A percentile compares a stretch with the other conserved stretches of the same genome.
These are phyloP conservation scores for Tachyglossus aculeatus DNA, from an alignment of 2,797 vertebrate species.

Conservation along the genomic window DNA sequence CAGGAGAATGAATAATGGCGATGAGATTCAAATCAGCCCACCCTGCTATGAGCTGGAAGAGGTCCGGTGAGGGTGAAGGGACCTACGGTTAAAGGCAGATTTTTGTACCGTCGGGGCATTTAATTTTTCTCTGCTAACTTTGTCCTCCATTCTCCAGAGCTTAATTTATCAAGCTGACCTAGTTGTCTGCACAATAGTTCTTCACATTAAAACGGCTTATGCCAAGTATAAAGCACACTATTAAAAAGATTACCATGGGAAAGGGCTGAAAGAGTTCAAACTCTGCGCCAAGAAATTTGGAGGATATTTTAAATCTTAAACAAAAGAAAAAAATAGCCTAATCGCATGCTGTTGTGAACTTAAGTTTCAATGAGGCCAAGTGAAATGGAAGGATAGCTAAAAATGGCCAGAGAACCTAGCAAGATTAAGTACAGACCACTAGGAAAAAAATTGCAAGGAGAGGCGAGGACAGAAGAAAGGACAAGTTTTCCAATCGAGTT, in stretches of 20 bases:
- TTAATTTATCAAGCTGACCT: conserved; percentile 15
- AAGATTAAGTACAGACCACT: background rate
- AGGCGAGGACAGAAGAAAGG: too few species aligned
- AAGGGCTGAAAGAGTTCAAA: conserved; percentile 6
- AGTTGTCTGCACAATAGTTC: background rate
- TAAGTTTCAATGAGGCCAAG: background rate
- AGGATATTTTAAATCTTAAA: background rate
- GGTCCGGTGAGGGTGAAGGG: too few species aligned
- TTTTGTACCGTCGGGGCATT: conserved; percentile 1
- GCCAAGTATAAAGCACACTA: background rate
- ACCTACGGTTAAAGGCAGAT: background rate
- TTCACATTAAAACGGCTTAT: conserved; percentile 15
- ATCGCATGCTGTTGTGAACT: background rate
- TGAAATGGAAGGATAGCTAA: background rate
- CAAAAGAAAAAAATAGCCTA: background rate
- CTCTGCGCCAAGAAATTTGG: background rate
- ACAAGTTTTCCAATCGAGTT: too few species aligned
- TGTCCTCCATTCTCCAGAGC: background rate
- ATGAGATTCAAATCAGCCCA: too few species aligned
- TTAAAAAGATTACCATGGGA: conserved; percentile 6
- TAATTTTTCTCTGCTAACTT: background rate
- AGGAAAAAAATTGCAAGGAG: background rate
- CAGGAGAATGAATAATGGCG: too few species aligned
- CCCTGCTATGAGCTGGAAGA: too few species aligned
- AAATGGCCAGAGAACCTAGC: background rate